phyloP scores from a whole-genome alignment of 2,113 vertebrate genomes.

The Mobula birostris region DNA sequence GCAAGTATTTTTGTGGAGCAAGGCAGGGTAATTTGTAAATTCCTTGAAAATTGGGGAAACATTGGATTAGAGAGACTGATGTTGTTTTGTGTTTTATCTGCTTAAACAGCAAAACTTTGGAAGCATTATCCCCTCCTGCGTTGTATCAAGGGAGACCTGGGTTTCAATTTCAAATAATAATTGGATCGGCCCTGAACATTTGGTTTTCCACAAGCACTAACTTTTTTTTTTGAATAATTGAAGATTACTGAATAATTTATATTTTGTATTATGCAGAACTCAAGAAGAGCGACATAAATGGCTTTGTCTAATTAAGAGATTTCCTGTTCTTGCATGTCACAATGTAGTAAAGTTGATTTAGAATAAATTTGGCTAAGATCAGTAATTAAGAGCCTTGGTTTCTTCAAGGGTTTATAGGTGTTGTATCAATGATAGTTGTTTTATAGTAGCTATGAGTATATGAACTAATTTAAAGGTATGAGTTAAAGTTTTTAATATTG shows the following conservation, averaged over 20 bases:
- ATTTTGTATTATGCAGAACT: not conserved
- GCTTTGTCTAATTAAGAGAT: not conserved
- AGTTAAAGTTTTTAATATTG: not conserved
- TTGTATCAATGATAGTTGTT: no score
- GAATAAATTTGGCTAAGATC: not conserved
- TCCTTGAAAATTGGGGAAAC: not conserved
- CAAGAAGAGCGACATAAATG: not conserved
- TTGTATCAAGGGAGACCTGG: not conserved
- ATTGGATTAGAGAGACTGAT: not conserved
- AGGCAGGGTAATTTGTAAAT: not conserved
- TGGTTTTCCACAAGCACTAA: conserved; percentile 23
- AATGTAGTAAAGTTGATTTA: not conserved
- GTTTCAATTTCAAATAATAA: conserved; percentile 15
- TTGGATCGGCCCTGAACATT: not conserved
- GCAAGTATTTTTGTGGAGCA: not conserved
- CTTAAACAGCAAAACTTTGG: not conserved
- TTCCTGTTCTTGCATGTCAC: not conserved
- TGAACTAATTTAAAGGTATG: not conserved
- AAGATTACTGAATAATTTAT: conserved; percentile 12
- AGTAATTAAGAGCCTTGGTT: no score
- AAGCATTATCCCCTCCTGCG: not conserved
- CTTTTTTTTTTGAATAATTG: conserved; percentile 17
- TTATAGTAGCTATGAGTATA: not conserved
- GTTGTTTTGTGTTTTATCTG: not conserved
- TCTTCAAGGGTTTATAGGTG: no score